Base-by-base conservation (phyloP, 1,140 invertebrate species). In the Plutomurus gul region DNA sequence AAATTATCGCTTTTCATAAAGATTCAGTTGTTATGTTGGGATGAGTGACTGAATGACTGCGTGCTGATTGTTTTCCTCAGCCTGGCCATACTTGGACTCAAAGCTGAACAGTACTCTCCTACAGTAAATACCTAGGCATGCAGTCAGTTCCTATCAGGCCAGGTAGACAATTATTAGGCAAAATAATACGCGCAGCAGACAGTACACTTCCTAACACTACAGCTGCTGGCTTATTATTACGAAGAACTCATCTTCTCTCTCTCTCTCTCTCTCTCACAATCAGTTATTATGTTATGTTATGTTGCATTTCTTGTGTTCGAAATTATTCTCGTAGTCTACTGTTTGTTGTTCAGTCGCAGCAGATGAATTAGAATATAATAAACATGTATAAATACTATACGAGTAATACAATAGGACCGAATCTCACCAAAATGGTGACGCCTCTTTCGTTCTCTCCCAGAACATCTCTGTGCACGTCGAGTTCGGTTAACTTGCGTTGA, bases 1-100 rank as follows among this genome's bases (percentile, higher is more conserved):
- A 77, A 77, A 77, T 77, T 77, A 77, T 71, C 76, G 65, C 76
- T 71, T 77, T 77, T 77, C 76, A 77, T 49, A 46, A 77, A 39
- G 46, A 65, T 65, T 65, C 56, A 65, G 56, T 65, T 65, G 56
- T 65, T 65, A 65, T 65, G 56, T 65, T 65, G 51, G 75, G 60
- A 39, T 77, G 60, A 77, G 36, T 65, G 39, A 51, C 36, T 40
- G 75, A 33, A 70, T 65, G 51, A 70, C 60, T 72, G 75, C 65
- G 60, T 77, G 60, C 71, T 30, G 76, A 71, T 77, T 77, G 76
- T 71, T 78, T 73, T 78, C 76, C 39, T 78, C 18, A 36, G 56
- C 76, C 27, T 33, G 27, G 18, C 70, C 39, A 72, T 72, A 72
- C 22, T 72, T 72, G 70, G 70, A 22, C 20, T 72, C 30, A 65